Base-by-base conservation (phyloP, 2,888 invertebrate genomes). In the Cheilosia pagana region DNA sequence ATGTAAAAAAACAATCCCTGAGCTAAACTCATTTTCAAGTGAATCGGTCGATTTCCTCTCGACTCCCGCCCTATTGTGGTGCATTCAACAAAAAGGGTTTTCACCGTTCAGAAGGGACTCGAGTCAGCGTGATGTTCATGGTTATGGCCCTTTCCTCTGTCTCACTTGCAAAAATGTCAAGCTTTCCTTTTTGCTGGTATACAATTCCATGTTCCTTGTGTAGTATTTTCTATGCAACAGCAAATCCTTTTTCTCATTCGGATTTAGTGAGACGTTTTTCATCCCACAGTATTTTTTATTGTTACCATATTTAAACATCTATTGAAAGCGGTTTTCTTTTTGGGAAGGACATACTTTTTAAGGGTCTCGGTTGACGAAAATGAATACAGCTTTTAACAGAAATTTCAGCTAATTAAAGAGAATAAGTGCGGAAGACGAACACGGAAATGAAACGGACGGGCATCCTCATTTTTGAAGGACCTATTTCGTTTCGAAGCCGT, bases 1-100 rank as follows among this genome's bases (percentile, higher is more conserved):
- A 12, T 0, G n/a, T n/a, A n/a, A n/a, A n/a, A n/a, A n/a, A 25
- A 39, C 16, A 52, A 65, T 43, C 28, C 43, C 55, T 68, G 43
- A 55, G 55, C 67, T 43, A 19, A 68, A 43, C 43, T 21, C 53
- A 43, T 68, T 45, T 55, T 68, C 41, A 21, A 68, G 55, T 55
- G 45, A 68, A 68, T 63, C 50, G 19, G 21, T 35, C 21, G 31
- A 50, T 48, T 28, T 45, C 28, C 48, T 16, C 21, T 43, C 41
- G 12, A 4, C 12, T 16, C 43, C 14, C 43, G 12, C 7, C 14
- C 67, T 12, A 43, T 50, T 50, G 50, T 50, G 14, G 21, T 50
- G 50, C 23, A 21, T 50, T 41, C 25, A 21, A 59, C 53, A 31
- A 53, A 53, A 53, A 53, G 23, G 50, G 21, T 50, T 48, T 48